phyloP scores from a whole-genome alignment of 2,797 vertebrate species.

The Microchirus variegatus region DNA sequence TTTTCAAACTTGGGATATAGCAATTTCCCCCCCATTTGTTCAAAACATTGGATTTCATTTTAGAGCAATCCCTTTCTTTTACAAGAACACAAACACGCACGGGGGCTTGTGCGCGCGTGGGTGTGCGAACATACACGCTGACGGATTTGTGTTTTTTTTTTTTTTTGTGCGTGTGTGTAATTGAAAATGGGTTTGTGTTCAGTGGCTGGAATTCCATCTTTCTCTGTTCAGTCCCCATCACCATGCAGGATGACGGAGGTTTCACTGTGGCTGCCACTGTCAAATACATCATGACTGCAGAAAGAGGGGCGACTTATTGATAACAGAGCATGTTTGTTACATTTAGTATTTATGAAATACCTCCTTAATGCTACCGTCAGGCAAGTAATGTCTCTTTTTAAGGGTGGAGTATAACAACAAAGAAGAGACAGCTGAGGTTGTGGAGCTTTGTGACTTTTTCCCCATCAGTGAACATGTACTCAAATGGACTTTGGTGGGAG shows the following conservation, averaged over 20 bases:
- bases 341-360: constrained; percentile 53
- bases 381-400: constrained; percentile 15
- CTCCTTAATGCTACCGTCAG: constrained; percentile 19
- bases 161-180: constrained; percentile 60
- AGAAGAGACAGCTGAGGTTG: constrained; percentile 7
- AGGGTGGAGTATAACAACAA: constrained; percentile 4
- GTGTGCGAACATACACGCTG: constrained; percentile 12
- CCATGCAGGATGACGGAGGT: constrained; percentile 20
- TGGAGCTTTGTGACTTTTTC: constrained; percentile 10
- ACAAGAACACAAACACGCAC: constrained; percentile 28
- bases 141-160: constrained; percentile 18
- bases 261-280: constrained; percentile 40
- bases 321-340: constrained; percentile 32
- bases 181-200: constrained; percentile 68
- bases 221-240: constrained; percentile 38
- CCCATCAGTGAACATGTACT: background rate
- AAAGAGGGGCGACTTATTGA: constrained; percentile 16
- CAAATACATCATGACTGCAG: constrained; percentile 41
- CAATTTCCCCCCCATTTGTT: constrained; percentile 44
- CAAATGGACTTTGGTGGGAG: constrained; percentile 38
- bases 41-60: constrained; percentile 62
- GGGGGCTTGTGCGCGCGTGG: background rate
- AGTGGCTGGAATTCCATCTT: constrained; percentile 61
- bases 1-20: constrained; percentile 40
- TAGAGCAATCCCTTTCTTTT: constrained; percentile 40